Evolutionary conservation across 2,888 invertebrate genomes (phyloP).

Genomic region (Diplolepis rosae): DNA sequence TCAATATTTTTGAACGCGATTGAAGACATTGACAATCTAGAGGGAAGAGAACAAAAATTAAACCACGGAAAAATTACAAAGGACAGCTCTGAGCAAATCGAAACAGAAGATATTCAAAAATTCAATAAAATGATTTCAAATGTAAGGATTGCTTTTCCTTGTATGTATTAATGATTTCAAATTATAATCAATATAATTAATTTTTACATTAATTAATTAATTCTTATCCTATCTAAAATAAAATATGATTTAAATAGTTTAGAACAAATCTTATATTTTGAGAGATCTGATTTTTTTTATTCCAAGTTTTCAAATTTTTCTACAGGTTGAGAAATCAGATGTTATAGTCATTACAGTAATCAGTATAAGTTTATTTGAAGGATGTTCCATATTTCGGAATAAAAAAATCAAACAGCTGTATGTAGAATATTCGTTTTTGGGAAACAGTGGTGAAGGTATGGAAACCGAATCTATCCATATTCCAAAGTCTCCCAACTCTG

Average conservation of each 20-base stretch:
- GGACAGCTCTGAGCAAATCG: constrained; percentile 1
- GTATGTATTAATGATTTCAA: too few species aligned
- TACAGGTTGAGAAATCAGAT: constrained; percentile 39
- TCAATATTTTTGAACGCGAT: neutral
- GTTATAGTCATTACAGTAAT: constrained; percentile 58
- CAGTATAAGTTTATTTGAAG: constrained; percentile 53
- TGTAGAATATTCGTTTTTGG: constrained; percentile 65
- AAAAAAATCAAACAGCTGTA: constrained; percentile 57
- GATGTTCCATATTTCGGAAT: constrained; percentile 51
- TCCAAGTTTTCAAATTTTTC: neutral
- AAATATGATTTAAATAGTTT: too few species aligned
- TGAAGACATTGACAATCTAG: neutral
- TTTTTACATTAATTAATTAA: too few species aligned
- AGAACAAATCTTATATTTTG: too few species aligned
- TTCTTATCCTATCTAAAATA: too few species aligned
- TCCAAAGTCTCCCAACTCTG: constrained; percentile 39
- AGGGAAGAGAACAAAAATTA: neutral
- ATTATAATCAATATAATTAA: neutral
- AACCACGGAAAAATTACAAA: neutral
- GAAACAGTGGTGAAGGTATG: constrained; percentile 59
- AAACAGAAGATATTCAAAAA: constrained; percentile 51
- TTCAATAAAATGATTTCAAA: constrained; percentile 53
- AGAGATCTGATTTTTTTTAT: too few species aligned
- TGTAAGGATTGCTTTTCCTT: constrained; percentile 37
- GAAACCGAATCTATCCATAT: constrained; percentile 61